Percentiles rank a stretch among this genome's conserved stretches.
Conservation (phyloP, 2,888 invertebrate genomes). For the Xestia rhomboidea region DNA sequence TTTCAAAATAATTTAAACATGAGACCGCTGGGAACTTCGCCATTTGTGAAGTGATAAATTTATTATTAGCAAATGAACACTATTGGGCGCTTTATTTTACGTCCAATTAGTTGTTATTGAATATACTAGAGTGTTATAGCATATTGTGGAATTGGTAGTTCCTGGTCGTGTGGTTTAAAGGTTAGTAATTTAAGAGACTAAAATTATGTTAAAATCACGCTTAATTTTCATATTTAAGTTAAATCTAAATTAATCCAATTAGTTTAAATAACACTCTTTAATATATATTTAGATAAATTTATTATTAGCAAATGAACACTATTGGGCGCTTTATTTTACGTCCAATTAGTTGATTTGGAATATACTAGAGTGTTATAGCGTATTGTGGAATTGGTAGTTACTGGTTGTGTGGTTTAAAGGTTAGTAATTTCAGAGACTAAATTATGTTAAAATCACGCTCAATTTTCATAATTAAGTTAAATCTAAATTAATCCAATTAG, state of each 20-base stretch:
- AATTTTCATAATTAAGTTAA: not conserved
- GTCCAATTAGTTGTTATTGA: slow-evolving; percentile 43
- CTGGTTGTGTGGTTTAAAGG: not conserved
- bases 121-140: slow-evolving; percentile 10
- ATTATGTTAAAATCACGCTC: not conserved
- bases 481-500: not conserved
- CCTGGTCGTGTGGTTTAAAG: not conserved
- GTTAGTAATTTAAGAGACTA: not conserved
- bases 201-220: not conserved
- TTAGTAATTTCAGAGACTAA: not conserved
- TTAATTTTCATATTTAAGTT: not conserved
- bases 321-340: slow-evolving; percentile 46
- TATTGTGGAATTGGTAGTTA: slow-evolving; percentile 14
- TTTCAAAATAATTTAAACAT: slow-evolving; percentile 45
- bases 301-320: slow-evolving; percentile 46
- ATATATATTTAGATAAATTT: no score
- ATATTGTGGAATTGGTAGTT: slow-evolving; percentile 15
- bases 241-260: not conserved
- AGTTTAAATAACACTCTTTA: no score
- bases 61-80: slow-evolving; percentile 45
- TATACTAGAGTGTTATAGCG: not conserved
- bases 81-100: slow-evolving; percentile 49
- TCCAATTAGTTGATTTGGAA: slow-evolving; percentile 45
- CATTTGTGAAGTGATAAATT: slow-evolving; percentile 52
- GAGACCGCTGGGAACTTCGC: slow-evolving; percentile 43